Conservation (phyloP, 2,888 invertebrate genomes). For the Leptopilina myrica region DNA sequence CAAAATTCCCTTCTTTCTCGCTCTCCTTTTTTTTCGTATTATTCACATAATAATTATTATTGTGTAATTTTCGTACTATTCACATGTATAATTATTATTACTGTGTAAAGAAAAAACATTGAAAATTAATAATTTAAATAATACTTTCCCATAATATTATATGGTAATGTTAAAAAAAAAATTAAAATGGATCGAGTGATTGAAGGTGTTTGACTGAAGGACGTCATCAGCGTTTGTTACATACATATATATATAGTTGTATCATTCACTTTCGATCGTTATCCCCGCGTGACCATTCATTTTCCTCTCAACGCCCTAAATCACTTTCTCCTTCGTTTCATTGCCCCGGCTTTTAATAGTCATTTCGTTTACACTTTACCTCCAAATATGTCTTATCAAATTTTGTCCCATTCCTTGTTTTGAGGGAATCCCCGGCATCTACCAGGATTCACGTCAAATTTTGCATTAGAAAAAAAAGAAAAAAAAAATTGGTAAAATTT, state of each 20-base stretch:
- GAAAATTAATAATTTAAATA: too few relatives aligned
- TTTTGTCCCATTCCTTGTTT: constrained; percentile 1
- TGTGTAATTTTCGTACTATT: neutral
- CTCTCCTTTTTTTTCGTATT: neutral
- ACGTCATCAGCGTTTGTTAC: constrained; percentile 12
- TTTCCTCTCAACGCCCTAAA: constrained; percentile 40
- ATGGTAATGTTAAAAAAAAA: too few relatives aligned
- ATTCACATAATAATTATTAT: too few relatives aligned
- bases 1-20: constrained; percentile 18
- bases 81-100: too few relatives aligned
- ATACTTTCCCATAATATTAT: too few relatives aligned
- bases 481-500: neutral
- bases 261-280: constrained; percentile 43
- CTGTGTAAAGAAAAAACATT: too few relatives aligned
- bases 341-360: constrained; percentile 38
- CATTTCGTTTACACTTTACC: constrained; percentile 39
- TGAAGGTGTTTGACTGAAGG: constrained; percentile 8
- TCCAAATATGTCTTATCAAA: constrained; percentile 35
- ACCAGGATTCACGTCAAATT: constrained; percentile 1
- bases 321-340: constrained; percentile 41
- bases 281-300: constrained; percentile 46
- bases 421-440: neutral
- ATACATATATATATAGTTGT: constrained; percentile 6
- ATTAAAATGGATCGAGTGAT: neutral
- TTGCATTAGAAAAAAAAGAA: neutral